These are phyloP conservation scores for Dromococcyx pavoninus DNA, from an alignment of 2,797 vertebrate genomes.

Conservation along the genomic window DNA sequence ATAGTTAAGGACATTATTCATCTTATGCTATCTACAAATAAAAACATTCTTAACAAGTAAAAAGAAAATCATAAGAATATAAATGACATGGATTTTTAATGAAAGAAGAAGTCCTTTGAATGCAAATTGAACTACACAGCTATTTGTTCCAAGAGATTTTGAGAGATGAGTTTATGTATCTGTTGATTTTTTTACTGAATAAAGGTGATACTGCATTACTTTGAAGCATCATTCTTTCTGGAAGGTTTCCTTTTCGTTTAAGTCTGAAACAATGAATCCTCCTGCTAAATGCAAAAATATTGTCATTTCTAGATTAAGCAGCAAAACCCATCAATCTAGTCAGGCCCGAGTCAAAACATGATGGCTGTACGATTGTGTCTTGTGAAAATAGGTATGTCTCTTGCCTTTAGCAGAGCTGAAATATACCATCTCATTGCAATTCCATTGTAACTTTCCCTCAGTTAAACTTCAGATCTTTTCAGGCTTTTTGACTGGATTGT, in stretches of 20 bases:
- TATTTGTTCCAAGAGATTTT: background rate
- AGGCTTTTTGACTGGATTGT: conserved; percentile 5
- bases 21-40: background rate
- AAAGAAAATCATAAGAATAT: background rate
- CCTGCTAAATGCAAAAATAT: background rate
- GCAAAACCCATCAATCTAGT: background rate
- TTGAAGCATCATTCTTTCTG: background rate
- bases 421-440: background rate
- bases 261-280: background rate
- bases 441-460: background rate
- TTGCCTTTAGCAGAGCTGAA: background rate
- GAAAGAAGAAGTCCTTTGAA: background rate
- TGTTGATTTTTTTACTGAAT: background rate
- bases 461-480: background rate
- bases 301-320: background rate
- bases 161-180: background rate
- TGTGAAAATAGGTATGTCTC: background rate
- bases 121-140: background rate
- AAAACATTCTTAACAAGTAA: background rate
- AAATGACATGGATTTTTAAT: background rate
- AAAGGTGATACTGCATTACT: background rate
- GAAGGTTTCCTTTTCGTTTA: background rate
- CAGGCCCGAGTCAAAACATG: background rate
- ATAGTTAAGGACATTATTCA: background rate
- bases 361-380: background rate